Base-by-base conservation (phyloP, 2,113 vertebrate genomes). In the Eulemur rufifrons region DNA sequence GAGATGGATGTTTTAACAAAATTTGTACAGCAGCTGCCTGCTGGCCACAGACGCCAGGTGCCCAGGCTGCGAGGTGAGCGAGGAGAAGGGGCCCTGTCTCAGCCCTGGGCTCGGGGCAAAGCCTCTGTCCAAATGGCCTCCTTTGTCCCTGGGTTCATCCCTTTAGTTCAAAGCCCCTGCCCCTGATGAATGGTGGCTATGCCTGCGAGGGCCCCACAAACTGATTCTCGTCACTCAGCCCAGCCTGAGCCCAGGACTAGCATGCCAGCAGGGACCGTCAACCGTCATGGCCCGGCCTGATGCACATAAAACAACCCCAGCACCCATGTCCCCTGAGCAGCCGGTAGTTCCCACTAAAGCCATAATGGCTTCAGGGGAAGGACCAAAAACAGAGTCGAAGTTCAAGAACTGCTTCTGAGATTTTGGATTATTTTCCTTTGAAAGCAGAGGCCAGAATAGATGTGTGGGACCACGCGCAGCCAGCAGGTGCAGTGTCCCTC, bases 391-490 rank as follows among this genome's bases (percentile, higher is more conserved):
- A 20, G 76, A 73, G 34, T 0, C 21, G 18, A 66, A 47, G 29
- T 25, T 45, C 37, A 59, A 50, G 50, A 37, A 8, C 7, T 15
- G 13, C 23, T 27, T 54, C 68, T 76, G 47, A 32, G 47, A 23
- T 7, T 21, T 29, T n/a, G 18, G 3, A 8, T 37, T 23, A 32
- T 18, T 37, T 52, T 42, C 76, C 50, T 64, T 42, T 73, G 74
- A 37, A 74, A 92, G 54, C 27, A 6, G 29, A 56, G 59, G 21
- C 68, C 37, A 50, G 25, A 9, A 25, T 23, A 5, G 34, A 37
- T 8, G 17, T 39, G 1, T 0, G 8, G 23, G 61, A 1, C 29
- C 8, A 12, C 8, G 39, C 11, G 5, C 39, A 5, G 15, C 20
- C 7, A 39, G 25, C 14, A 42, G 34, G 32, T 21, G 32, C 25